These are phyloP conservation scores for Tridacna gigas DNA, from an alignment of 2,888 invertebrate species.

Conservation along the genomic window DNA sequence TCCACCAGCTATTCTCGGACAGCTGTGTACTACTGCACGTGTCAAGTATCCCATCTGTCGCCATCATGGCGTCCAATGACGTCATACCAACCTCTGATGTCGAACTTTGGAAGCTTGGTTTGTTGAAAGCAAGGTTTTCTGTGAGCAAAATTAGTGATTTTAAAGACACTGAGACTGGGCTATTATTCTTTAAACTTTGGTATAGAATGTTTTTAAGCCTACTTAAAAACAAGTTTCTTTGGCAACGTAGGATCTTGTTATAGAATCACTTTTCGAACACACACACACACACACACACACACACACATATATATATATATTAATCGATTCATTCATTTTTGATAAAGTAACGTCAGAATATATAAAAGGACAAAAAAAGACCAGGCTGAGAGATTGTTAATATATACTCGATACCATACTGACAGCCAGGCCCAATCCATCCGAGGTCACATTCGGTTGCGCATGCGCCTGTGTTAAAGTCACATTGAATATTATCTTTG, in stretches of 20 bases:
- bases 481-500: slow-evolving; percentile 35
- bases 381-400: no score
- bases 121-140: slow-evolving; percentile 12
- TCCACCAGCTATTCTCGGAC: not conserved
- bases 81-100: not conserved
- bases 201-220: no score
- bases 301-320: no score
- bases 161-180: no score
- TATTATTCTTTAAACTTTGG: no score
- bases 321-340: no score
- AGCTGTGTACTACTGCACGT: not conserved
- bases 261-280: no score
- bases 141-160: not conserved
- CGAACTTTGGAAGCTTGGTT: not conserved
- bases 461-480: slow-evolving; percentile 49
- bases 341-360: no score
- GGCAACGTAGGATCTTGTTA: no score
- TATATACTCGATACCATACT: slow-evolving; percentile 40
- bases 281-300: no score
- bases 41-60: not conserved
- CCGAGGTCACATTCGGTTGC: slow-evolving; percentile 35
- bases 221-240: no score
- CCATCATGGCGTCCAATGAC: not conserved
- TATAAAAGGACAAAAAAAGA: no score
- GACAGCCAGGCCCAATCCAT: slow-evolving; percentile 53